Conservation (phyloP, 1,140 invertebrate species). For the Vanessa tameamea region DNA sequence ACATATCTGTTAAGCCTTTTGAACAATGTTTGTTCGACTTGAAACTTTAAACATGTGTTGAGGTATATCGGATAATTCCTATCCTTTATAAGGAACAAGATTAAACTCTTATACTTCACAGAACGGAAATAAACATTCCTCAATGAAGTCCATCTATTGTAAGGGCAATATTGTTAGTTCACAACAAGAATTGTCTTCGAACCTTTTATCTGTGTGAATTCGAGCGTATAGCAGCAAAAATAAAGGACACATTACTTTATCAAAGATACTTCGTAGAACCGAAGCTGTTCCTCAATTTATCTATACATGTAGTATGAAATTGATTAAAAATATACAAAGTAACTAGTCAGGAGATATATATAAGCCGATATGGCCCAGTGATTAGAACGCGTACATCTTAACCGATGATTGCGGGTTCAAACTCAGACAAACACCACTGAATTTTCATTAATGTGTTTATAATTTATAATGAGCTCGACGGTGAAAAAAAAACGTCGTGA, state of each 20-base stretch:
- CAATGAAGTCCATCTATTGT: slow-evolving; percentile 16
- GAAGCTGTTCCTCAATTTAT: not conserved
- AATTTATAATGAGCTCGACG: no score
- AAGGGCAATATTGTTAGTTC: slow-evolving; percentile 44
- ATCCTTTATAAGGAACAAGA: not conserved
- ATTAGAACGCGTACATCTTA: no score
- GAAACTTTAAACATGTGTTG: not conserved
- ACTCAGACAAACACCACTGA: no score
- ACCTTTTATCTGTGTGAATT: slow-evolving; percentile 42
- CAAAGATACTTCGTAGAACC: not conserved
- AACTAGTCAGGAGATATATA: no score
- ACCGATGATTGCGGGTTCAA: no score
- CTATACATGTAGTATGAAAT: not conserved
- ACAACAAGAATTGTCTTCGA: slow-evolving; percentile 39
- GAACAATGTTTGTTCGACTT: not conserved
- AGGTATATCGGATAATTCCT: not conserved
- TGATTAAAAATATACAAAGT: not conserved
- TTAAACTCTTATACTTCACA: not conserved
- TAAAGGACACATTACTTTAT: slow-evolving; percentile 31
- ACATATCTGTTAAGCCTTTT: no score
- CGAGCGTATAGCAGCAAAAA: slow-evolving; percentile 41
- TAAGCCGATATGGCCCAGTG: no score
- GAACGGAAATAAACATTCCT: not conserved
- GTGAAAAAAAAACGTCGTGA: no score
- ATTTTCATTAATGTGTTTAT: no score